phyloP scores from a whole-genome alignment of 1,140 invertebrate genomes.

The Drosophila nikananu region DNA sequence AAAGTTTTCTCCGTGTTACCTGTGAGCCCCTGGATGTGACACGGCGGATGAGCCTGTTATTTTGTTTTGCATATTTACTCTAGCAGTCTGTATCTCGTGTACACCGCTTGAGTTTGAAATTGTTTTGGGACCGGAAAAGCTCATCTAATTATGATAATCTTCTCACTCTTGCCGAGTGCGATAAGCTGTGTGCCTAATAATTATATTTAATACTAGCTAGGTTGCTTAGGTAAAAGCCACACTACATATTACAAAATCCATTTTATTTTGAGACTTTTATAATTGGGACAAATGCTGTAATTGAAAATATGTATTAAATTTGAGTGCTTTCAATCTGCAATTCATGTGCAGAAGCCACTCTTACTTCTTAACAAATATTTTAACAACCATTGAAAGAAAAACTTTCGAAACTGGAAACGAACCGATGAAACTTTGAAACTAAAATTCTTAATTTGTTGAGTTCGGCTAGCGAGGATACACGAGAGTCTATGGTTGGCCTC shows the following conservation, averaged over 20 bases:
- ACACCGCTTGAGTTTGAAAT: constrained; percentile 5
- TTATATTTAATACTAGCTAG: constrained; percentile 1
- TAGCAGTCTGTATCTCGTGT: constrained; percentile 8
- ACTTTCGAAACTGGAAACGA: not conserved
- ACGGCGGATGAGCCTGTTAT: constrained; percentile 7
- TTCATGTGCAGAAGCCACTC: not conserved
- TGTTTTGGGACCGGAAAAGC: constrained; percentile 19
- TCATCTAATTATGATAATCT: constrained; percentile 32
- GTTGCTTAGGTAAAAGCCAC: not conserved
- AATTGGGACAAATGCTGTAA: not conserved
- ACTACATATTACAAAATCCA: not conserved
- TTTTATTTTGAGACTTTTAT: too few relatives aligned
- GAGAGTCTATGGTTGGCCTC: not conserved
- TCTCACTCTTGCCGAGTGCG: not conserved
- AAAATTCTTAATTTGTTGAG: constrained; percentile 12
- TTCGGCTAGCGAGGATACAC: not conserved
- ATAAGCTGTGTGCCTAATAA: constrained; percentile 2
- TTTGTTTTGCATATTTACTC: constrained; percentile 27
- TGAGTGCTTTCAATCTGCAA: not conserved
- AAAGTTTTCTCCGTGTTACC: constrained; percentile 31
- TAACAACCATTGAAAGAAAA: not conserved
- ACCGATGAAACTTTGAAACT: constrained; percentile 17
- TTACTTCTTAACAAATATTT: not conserved
- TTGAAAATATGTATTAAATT: not conserved
- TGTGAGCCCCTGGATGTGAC: constrained; percentile 1